A percentile compares a stretch with the other conserved stretches of the same genome.
phyloP scores from a whole-genome alignment of 1,140 invertebrate genomes.

The Scaptomyza graminum region DNA sequence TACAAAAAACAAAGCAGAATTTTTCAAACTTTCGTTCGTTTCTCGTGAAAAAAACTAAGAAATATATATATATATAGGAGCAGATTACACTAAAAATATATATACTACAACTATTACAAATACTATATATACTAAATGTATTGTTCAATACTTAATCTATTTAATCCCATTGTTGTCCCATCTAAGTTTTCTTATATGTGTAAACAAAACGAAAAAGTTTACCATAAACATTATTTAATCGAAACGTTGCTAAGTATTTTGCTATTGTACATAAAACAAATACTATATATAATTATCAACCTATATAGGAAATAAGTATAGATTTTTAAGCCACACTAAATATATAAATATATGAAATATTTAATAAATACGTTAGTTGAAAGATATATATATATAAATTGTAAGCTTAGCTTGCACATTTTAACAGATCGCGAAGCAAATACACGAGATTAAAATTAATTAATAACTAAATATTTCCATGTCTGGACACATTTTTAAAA shows the following conservation, averaged over 20 bases:
- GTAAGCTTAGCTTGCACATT: slow-evolving; percentile 61
- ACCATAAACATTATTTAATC: slow-evolving; percentile 32
- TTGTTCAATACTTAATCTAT: neutral
- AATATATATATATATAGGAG: neutral
- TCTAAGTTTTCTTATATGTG: slow-evolving; percentile 73
- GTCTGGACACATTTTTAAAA: neutral
- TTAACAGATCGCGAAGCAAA: slow-evolving; percentile 38
- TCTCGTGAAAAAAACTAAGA: neutral
- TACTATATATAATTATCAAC: slow-evolving; percentile 8
- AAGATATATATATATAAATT: slow-evolving; percentile 39
- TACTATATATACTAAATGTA: neutral
- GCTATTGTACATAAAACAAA: slow-evolving; percentile 52
- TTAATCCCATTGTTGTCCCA: slow-evolving; percentile 22
- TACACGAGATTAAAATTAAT: slow-evolving; percentile 22
- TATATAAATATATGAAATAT: neutral
- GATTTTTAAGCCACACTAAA: neutral
- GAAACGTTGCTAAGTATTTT: slow-evolving; percentile 60
- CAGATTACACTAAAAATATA: neutral
- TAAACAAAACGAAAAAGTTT: slow-evolving; percentile 3
- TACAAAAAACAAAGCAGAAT: too few relatives aligned
- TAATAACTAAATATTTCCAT: neutral
- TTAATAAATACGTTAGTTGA: slow-evolving; percentile 9
- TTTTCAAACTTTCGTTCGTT: too few relatives aligned
- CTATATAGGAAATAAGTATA: slow-evolving; percentile 26
- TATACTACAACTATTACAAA: neutral